Conservation (phyloP, 2,113 vertebrate species). For the Pipa parva region DNA sequence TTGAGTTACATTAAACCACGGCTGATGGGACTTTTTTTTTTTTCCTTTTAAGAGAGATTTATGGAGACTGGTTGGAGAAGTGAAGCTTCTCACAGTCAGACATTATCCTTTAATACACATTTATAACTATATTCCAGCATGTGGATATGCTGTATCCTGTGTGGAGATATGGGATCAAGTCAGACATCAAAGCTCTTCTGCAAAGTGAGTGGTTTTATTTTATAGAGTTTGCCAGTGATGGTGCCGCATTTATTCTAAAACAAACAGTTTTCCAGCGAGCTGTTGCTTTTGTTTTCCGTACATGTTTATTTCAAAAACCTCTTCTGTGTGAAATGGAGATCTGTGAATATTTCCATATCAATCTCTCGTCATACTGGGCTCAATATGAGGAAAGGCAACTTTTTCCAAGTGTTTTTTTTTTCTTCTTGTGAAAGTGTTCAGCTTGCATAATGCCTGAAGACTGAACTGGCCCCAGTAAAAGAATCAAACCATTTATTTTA, state of each 20-base stretch:
- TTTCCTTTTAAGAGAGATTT: not conserved
- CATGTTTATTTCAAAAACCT: conserved; percentile 43
- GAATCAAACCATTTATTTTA: conserved; percentile 31
- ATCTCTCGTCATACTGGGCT: conserved; percentile 30
- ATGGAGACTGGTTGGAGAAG: not conserved
- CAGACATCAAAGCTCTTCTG: conserved; percentile 1
- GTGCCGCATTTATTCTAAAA: conserved; percentile 32
- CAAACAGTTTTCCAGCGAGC: conserved; percentile 29
- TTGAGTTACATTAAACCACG: too few relatives aligned
- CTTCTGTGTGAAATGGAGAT: conserved; percentile 28
- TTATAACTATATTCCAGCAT: not conserved
- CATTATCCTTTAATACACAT: not conserved
- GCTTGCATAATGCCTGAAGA: conserved; percentile 39
- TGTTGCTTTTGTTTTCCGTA: conserved; percentile 37
- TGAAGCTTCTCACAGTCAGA: not conserved
- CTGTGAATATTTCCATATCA: conserved; percentile 42
- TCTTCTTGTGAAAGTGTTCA: conserved; percentile 3
- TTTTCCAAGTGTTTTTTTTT: conserved; percentile 29
- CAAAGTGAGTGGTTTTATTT: conserved; percentile 20
- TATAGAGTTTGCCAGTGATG: conserved; percentile 2
- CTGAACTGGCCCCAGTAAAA: conserved; percentile 27
- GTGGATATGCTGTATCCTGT: not conserved
- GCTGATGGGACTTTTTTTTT: not conserved
- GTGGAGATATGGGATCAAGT: conserved; percentile 5
- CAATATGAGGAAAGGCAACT: conserved; percentile 24